Percentiles rank a stretch among this genome's conserved stretches.
phyloP scores from a whole-genome alignment of 2,888 invertebrate species.

The Epinotia demarniana region DNA sequence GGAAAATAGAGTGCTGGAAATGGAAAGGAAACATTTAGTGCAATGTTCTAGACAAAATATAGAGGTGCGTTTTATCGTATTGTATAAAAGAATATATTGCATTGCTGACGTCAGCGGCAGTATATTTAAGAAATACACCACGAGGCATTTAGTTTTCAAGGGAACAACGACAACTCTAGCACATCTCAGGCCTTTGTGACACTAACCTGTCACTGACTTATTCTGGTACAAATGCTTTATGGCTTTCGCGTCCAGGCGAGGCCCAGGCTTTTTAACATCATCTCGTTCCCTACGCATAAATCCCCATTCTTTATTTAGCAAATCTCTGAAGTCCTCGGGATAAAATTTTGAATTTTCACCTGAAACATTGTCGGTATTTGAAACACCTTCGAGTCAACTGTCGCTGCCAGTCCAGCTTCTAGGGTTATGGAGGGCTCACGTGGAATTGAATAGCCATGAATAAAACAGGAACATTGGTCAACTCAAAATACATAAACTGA shows the following conservation, averaged over 20 bases:
- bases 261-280: slow-evolving; percentile 98
- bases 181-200: slow-evolving; percentile 75
- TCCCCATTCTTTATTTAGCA: slow-evolving; percentile 88
- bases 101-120: slow-evolving; percentile 57
- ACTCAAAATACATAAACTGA: slow-evolving; percentile 59
- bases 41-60: slow-evolving; percentile 71
- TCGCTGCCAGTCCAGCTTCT: slow-evolving; percentile 56
- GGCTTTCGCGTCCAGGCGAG: slow-evolving; percentile 89
- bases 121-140: slow-evolving; percentile 50
- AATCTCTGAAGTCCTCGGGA: slow-evolving; percentile 84
- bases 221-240: slow-evolving; percentile 80
- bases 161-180: slow-evolving; percentile 69
- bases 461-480: slow-evolving; percentile 55
- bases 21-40: slow-evolving; percentile 76
- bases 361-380: slow-evolving; percentile 80
- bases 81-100: slow-evolving; percentile 59
- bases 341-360: slow-evolving; percentile 81
- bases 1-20: slow-evolving; percentile 69
- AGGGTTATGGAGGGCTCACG: slow-evolving; percentile 57
- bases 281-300: slow-evolving; percentile 95
- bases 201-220: slow-evolving; percentile 84
- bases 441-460: slow-evolving; percentile 60
- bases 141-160: slow-evolving; percentile 57
- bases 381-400: slow-evolving; percentile 65
- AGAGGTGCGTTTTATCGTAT: slow-evolving; percentile 68